Evolutionary conservation across 2,113 vertebrate species (phyloP).

Genomic region (Neolamprologus cancellatus): DNA sequence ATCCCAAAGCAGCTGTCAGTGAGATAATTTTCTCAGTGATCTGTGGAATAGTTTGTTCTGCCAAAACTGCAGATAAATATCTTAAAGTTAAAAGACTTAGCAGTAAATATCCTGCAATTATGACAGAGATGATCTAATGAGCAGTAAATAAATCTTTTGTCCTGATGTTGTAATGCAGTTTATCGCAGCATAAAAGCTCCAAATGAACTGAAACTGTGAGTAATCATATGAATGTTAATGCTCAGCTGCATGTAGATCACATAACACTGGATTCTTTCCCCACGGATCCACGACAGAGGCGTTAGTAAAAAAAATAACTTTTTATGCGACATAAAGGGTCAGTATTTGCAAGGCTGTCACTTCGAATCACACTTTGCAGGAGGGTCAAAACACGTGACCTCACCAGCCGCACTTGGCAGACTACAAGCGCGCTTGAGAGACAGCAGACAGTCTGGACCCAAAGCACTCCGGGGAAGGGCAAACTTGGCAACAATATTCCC

Average conservation of each 20-base stretch:
- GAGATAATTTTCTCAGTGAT: neutral
- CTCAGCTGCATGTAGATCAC: neutral
- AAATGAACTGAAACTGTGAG: neutral
- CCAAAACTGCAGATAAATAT: neutral
- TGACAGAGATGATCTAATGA: neutral
- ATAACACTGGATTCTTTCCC: no score
- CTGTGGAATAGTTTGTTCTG: neutral
- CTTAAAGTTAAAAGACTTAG: neutral
- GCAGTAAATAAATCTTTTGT: neutral
- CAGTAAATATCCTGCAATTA: neutral
- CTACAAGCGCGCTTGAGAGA: conserved; percentile 5
- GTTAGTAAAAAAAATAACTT: neutral
- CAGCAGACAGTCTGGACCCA: conserved; percentile 16
- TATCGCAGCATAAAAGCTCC: neutral
- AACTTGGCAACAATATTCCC: neutral
- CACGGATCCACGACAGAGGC: fast-evolving
- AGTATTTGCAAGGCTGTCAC: neutral
- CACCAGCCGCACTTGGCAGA: conserved; percentile 5
- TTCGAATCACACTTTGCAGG: neutral
- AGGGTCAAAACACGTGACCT: conserved; percentile 34
- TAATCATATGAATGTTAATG: neutral
- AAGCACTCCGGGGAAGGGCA: conserved; percentile 1
- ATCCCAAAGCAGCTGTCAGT: neutral
- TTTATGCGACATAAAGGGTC: neutral
- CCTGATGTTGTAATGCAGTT: neutral